phyloP scores from a whole-genome alignment of 2,113 vertebrate species.

The Sinocyclocheilus rhinocerous region DNA sequence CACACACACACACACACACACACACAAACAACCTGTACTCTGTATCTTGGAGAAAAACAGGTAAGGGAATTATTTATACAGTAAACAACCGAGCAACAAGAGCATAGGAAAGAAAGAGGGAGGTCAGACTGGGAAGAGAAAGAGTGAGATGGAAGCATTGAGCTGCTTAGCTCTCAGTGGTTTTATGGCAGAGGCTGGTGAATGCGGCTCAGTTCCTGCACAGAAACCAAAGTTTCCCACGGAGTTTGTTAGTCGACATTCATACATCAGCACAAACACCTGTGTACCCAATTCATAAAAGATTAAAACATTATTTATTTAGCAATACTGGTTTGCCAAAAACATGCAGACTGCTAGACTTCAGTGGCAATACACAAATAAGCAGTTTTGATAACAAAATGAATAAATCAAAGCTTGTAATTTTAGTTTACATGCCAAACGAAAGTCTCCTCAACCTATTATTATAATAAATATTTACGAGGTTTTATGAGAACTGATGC shows the following conservation, averaged over 20 bases:
- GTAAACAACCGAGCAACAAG: not conserved
- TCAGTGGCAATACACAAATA: not conserved
- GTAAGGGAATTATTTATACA: not conserved
- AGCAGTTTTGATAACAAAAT: no score
- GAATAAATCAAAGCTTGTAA: no score
- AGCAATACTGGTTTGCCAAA: conserved; percentile 3
- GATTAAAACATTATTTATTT: conserved; percentile 3
- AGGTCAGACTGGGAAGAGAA: not conserved
- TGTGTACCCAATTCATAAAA: not conserved
- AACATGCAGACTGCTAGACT: not conserved
- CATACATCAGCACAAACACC: conserved; percentile 23
- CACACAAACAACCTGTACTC: not conserved
- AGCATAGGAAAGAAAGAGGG: not conserved
- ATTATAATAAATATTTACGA: no score
- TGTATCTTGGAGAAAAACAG: not conserved
- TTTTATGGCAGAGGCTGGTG: not conserved
- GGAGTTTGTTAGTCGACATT: not conserved
- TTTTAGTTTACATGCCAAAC: no score
- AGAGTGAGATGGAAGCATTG: not conserved
- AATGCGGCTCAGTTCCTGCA: not conserved
- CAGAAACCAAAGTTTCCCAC: not conserved
- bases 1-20: not conserved
- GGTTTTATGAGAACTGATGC: no score
- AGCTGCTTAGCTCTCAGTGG: not conserved
- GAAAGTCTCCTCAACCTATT: no score